phyloP scores from a whole-genome alignment of 2,113 vertebrate species.

The Noturus placidus region DNA sequence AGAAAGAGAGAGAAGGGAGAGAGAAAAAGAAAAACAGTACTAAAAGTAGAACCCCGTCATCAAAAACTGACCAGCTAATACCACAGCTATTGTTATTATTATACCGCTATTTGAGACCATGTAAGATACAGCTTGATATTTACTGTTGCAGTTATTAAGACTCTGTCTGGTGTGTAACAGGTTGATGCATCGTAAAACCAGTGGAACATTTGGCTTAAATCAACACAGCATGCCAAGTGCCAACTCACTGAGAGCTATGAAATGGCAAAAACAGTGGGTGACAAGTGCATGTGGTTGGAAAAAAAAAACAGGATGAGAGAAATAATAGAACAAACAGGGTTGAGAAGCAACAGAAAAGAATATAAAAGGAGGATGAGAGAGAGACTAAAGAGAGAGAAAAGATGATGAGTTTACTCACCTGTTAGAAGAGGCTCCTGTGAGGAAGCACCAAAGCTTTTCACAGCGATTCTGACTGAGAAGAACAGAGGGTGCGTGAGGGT shows the following conservation, averaged over 20 bases:
- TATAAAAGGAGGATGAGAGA: background rate
- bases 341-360: background rate
- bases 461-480: constrained; percentile 59
- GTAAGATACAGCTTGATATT: background rate
- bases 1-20: constrained; percentile 42
- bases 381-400: background rate
- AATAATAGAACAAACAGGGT: background rate
- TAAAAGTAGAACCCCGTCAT: constrained; percentile 62
- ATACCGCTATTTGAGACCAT: background rate
- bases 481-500: constrained; percentile 13
- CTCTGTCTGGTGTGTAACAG: background rate
- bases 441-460: constrained; percentile 35
- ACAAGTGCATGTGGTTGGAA: background rate
- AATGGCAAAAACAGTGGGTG: constrained; percentile 5
- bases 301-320: background rate
- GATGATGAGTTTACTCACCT: constrained; percentile 65
- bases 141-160: background rate
- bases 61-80: constrained; percentile 60
- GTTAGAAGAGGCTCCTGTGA: constrained; percentile 56
- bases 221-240: background rate
- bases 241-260: background rate
- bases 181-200: background rate
- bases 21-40: constrained; percentile 35
- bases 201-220: background rate
- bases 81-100: constrained; percentile 45